These are phyloP conservation scores for Caerostris extrusa DNA, from an alignment of 1,140 invertebrate genomes.

Conservation along the genomic window DNA sequence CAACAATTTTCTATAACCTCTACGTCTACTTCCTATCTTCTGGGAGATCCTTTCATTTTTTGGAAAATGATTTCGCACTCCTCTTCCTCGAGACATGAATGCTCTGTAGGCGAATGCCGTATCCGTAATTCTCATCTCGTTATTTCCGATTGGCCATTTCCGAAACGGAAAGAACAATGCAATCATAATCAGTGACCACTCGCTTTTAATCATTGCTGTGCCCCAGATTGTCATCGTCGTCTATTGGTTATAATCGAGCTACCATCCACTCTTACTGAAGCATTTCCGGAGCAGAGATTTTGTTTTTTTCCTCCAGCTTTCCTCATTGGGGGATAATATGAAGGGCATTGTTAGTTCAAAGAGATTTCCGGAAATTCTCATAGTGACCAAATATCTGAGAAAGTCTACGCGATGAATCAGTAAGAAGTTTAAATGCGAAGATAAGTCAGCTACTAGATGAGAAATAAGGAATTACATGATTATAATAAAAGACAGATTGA, in stretches of 20 bases:
- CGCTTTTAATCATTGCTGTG: conserved; percentile 65
- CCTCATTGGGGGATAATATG: neutral
- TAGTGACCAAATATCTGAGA: neutral
- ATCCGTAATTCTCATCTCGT: conserved; percentile 54
- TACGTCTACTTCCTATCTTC: neutral
- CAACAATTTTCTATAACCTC: neutral
- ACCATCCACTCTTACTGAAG: conserved; percentile 32
- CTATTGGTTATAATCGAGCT: conserved; percentile 56
- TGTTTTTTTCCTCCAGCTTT: conserved; percentile 24
- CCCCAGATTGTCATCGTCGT: conserved; percentile 48
- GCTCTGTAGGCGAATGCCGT: neutral
- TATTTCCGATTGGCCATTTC: conserved; percentile 64
- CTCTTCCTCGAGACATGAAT: neutral
- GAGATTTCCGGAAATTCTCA: conserved; percentile 19
- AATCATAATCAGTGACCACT: conserved; percentile 68
- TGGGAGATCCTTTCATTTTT: conserved; percentile 33
- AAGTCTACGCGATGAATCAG: neutral
- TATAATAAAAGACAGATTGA: too few species aligned
- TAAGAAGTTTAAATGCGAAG: too few species aligned
- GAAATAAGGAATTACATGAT: too few species aligned
- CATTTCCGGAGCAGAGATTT: conserved; percentile 37
- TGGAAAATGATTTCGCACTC: conserved; percentile 24
- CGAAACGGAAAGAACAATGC: conserved; percentile 66
- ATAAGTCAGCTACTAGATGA: too few species aligned
- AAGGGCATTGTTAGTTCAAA: neutral